Percentiles rank a stretch among this genome's conserved stretches.
phyloP scores from a whole-genome alignment of 1,140 invertebrate genomes.

The Manduca sexta region DNA sequence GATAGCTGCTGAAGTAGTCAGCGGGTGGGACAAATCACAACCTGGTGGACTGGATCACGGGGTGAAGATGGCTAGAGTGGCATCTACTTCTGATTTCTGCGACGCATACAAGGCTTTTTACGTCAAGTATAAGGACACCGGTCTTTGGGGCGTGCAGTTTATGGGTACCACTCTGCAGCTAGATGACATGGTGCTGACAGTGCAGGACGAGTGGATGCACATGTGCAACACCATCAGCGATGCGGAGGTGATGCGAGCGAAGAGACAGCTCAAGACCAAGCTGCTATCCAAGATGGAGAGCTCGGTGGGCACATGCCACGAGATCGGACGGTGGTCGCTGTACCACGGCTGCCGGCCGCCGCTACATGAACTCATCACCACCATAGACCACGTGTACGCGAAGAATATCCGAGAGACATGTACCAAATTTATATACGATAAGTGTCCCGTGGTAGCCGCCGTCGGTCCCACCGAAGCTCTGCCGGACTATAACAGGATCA shows the following conservation, averaged over 20 bases:
- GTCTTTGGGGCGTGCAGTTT: constrained; percentile 66
- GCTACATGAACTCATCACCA: constrained; percentile 78
- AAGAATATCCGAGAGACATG: constrained; percentile 75
- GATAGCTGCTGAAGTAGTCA: constrained; percentile 32
- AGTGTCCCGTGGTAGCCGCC: constrained; percentile 80
- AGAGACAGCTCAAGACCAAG: constrained; percentile 47
- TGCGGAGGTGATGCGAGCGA: constrained; percentile 52
- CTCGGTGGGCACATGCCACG: constrained; percentile 83
- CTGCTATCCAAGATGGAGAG: constrained; percentile 82
- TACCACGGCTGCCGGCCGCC: constrained; percentile 82
- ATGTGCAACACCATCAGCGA: constrained; percentile 48
- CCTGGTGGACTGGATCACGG: constrained; percentile 40
- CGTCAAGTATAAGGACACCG: constrained; percentile 51
- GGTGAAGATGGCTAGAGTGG: constrained; percentile 34
- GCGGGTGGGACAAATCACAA: constrained; percentile 50
- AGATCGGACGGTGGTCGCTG: constrained; percentile 86
- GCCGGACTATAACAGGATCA: constrained; percentile 78
- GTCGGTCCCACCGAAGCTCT: constrained; percentile 80
- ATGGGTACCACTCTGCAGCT: constrained; percentile 33
- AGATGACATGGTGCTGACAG: constrained; percentile 43
- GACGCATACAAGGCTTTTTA: constrained; percentile 61
- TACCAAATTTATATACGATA: constrained; percentile 81
- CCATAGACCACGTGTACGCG: constrained; percentile 79
- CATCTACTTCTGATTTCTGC: constrained; percentile 32
- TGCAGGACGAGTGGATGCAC: constrained; percentile 57